Base-by-base conservation (phyloP, 2,113 vertebrate genomes). In the Elaphurus davidianus region DNA sequence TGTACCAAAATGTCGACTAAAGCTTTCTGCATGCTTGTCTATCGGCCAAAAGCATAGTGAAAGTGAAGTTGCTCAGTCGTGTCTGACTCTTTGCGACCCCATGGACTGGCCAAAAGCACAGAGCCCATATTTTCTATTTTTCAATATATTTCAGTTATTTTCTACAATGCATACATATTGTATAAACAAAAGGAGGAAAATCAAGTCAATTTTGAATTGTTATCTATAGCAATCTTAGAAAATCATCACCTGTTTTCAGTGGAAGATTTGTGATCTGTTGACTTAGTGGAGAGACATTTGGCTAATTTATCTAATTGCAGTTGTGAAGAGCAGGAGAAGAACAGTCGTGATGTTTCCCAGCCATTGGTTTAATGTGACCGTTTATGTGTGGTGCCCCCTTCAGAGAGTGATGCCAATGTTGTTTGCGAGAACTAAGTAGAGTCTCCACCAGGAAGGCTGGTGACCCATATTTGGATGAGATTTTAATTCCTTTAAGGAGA, bases 261-360 rank as follows among this genome's bases (percentile, higher is more conserved):
- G 91, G 87, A 96, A 94, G 94, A 71, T 97, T 98, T 98, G 96
- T 98, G 76, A 95, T 93, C 88, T 94, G 74, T 98, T 98, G 96
- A 76, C 96, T 98, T 87, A 98, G 91, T 95, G 67, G 95, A 97
- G 97, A 98, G 92, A 97, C 23, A 94, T 98, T 97, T 86, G n/a
- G 97, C 98, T 98, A 98, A 98, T 97, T 98, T 92, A 98, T 98
- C 90, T 98, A 96, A 98, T 98, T 98, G 90, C 92, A 87, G 28
- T 98, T 94, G 97, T 98, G 97, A 97, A 97, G 96, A 97, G 97
- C 94, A 92, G 64, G 97, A 97, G 95, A 98, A 95, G 94, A 97
- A 97, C 98, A 92, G 81, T 98, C 96, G 1, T 57, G 82, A 84
- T 84, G 60, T 83, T 98, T 98, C 96, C 96, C 97, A 97, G 47